phyloP scores from a whole-genome alignment of 2,797 vertebrate species.

The Poeciliopsis presidionis region DNA sequence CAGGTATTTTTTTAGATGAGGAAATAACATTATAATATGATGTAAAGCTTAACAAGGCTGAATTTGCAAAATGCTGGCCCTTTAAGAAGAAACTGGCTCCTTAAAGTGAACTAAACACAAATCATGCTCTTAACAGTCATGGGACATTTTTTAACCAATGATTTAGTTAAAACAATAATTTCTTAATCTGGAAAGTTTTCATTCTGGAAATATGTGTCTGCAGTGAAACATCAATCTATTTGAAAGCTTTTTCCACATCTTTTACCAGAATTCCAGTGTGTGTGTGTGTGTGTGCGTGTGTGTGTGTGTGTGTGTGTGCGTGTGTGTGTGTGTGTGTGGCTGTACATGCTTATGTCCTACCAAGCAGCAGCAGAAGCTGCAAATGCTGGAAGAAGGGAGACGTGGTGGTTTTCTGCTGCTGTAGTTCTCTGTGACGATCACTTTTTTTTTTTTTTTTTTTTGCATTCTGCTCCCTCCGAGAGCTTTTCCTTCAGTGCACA shows the following conservation, averaged over 20 bases:
- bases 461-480: not conserved
- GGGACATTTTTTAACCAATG: not conserved
- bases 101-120: not conserved
- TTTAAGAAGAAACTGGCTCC: not conserved
- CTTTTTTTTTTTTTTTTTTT: not conserved
- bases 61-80: too few relatives aligned
- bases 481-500: not conserved
- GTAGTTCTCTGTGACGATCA: not conserved
- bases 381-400: not conserved
- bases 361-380: not conserved
- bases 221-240: not conserved
- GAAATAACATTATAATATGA: too few relatives aligned
- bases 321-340: not conserved
- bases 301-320: not conserved
- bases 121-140: not conserved
- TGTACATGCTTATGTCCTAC: not conserved
- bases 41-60: too few relatives aligned
- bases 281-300: not conserved
- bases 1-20: too few relatives aligned
- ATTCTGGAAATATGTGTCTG: not conserved
- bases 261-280: not conserved
- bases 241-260: not conserved
- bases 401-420: not conserved
- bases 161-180: not conserved
- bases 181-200: not conserved